Percentiles rank a stretch among this genome's conserved stretches.
Conservation (phyloP, 2,113 vertebrate species). For the Trinectes maculatus region DNA sequence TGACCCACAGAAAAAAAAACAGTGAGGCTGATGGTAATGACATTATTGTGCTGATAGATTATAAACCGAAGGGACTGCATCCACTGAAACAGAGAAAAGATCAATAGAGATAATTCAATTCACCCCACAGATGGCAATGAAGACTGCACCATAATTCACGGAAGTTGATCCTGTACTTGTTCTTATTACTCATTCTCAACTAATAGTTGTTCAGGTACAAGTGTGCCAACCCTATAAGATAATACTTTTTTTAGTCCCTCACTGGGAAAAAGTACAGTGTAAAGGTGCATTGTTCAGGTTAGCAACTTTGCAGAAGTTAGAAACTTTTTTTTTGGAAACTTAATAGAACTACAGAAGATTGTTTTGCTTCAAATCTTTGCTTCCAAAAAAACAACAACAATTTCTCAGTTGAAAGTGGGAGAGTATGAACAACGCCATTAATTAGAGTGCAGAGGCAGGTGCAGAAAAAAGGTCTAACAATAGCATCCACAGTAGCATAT, state of each 20-base stretch:
- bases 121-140: too few species aligned
- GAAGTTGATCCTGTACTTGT: too few species aligned
- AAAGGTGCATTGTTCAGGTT: too few species aligned
- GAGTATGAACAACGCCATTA: slow-evolving; percentile 24
- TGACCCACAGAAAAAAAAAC: too few species aligned
- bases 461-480: neutral
- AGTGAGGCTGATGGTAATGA: neutral
- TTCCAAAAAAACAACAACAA: slow-evolving; percentile 29
- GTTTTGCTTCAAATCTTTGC: slow-evolving; percentile 17
- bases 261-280: too few species aligned
- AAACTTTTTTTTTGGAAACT: slow-evolving; percentile 14
- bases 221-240: too few species aligned
- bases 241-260: too few species aligned
- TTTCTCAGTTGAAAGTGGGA: slow-evolving; percentile 29
- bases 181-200: too few species aligned
- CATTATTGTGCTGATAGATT: neutral
- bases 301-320: neutral
- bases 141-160: too few species aligned
- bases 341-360: slow-evolving; percentile 23
- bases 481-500: slow-evolving; percentile 27
- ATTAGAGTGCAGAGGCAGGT: slow-evolving; percentile 15
- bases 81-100: too few species aligned
- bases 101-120: neutral
- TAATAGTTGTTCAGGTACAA: too few species aligned
- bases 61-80: neutral